A percentile compares a stretch with the other conserved stretches of the same genome.
phyloP scores from a whole-genome alignment of 2,888 invertebrate species.

The Drosophila nr. perissopoda region DNA sequence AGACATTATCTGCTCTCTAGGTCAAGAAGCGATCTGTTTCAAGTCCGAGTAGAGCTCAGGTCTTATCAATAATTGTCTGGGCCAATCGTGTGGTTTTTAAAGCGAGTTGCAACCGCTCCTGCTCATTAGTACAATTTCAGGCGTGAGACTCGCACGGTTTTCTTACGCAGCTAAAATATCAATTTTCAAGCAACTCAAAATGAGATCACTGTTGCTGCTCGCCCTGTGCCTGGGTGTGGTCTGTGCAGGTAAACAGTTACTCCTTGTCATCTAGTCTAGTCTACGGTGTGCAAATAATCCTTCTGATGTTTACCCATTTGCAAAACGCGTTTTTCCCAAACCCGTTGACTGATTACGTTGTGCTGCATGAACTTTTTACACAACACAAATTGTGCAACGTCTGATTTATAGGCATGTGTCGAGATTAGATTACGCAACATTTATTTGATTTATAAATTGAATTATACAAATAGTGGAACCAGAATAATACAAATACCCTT shows the following conservation, averaged over 20 bases:
- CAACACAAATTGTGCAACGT: conserved; percentile 60
- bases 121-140: conserved; percentile 76
- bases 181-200: conserved; percentile 49
- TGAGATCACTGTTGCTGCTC: conserved; percentile 82
- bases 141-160: conserved; percentile 67
- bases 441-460: conserved; percentile 2
- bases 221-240: conserved; percentile 82
- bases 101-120: conserved; percentile 44
- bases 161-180: conserved; percentile 21
- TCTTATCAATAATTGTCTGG: conserved; percentile 54
- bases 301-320: conserved; percentile 2
- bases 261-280: conserved; percentile 6
- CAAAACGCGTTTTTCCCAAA: not conserved
- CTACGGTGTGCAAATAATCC: conserved; percentile 12
- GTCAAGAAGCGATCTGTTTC: conserved; percentile 76
- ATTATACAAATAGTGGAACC: not conserved
- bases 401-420: conserved; percentile 29
- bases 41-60: conserved; percentile 48
- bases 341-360: conserved; percentile 18
- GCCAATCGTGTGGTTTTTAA: conserved; percentile 51
- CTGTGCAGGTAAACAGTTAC: conserved; percentile 81
- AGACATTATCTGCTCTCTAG: conserved; percentile 68
- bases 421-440: conserved; percentile 18
- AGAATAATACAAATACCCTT: not conserved
- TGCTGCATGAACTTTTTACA: conserved; percentile 53